A percentile compares a stretch with the other conserved stretches of the same genome.
Evolutionary conservation across 2,888 invertebrate genomes (phyloP).

Genomic region (Penaeus monodon): DNA sequence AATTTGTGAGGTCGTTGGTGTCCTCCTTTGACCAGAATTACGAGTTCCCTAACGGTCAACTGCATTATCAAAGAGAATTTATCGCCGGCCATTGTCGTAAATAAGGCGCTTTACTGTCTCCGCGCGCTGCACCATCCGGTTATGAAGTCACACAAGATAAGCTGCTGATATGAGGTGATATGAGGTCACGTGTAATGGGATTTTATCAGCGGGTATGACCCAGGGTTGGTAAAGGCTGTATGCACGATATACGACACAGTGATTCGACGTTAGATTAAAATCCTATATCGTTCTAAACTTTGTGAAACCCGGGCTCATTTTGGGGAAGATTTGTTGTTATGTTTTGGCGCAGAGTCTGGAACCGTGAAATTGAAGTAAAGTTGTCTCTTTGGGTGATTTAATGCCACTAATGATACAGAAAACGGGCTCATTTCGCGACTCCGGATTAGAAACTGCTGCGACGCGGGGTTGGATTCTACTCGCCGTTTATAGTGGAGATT

Average conservation of each 20-base stretch:
- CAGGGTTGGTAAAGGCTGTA: no score
- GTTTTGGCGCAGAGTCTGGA: conserved; percentile 34
- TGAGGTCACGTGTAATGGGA: neutral
- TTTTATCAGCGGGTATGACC: conserved; percentile 19
- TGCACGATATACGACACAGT: no score
- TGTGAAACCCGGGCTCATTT: conserved; percentile 18
- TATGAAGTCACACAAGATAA: conserved; percentile 48
- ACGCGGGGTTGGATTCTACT: conserved; percentile 7
- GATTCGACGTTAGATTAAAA: no score
- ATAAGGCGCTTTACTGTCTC: conserved; percentile 41
- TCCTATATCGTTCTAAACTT: no score
- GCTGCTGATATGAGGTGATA: conserved; percentile 39
- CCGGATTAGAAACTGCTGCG: conserved; percentile 28
- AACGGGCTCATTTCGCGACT: conserved; percentile 34
- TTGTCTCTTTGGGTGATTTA: conserved; percentile 26
- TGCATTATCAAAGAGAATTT: conserved; percentile 47
- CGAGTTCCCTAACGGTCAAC: conserved; percentile 31
- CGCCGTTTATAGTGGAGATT: conserved; percentile 6
- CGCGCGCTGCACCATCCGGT: conserved; percentile 34
- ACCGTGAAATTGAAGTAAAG: conserved; percentile 35
- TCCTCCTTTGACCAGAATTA: conserved; percentile 41
- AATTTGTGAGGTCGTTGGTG: conserved; percentile 42
- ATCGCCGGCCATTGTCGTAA: conserved; percentile 40
- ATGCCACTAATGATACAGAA: conserved; percentile 31
- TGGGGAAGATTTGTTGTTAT: conserved; percentile 22